Percentiles rank a stretch among this genome's conserved stretches.
Conservation (phyloP, 1,140 invertebrate genomes). For the Liolophura sinensis region DNA sequence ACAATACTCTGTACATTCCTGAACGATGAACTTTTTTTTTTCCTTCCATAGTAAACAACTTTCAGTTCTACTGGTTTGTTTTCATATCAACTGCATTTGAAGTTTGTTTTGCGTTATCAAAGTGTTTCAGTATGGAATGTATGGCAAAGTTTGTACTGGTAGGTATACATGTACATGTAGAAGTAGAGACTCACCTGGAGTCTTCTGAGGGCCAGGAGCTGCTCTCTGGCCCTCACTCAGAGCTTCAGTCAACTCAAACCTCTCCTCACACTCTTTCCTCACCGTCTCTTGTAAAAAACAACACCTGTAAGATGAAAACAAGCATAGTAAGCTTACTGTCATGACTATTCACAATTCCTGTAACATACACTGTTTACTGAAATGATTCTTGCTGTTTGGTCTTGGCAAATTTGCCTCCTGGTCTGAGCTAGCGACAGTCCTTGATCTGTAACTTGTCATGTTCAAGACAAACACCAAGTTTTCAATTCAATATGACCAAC, state of each 20-base stretch:
- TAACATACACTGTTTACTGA: no score
- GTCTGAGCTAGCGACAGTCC: no score
- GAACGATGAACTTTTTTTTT: neutral
- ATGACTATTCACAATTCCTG: no score
- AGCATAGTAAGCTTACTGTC: no score
- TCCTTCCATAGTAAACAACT: neutral
- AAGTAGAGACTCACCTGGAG: slow-evolving; percentile 40
- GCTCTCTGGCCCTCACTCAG: slow-evolving; percentile 46
- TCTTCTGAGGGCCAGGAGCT: slow-evolving; percentile 48
- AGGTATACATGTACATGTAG: neutral
- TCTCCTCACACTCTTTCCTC: slow-evolving; percentile 53
- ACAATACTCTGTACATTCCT: slow-evolving; percentile 5
- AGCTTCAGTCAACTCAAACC: slow-evolving; percentile 54
- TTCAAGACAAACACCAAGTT: no score
- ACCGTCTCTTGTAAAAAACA: slow-evolving; percentile 49
- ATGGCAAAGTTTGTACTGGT: neutral
- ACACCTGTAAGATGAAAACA: no score
- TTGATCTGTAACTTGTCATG: no score
- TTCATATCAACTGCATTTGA: neutral
- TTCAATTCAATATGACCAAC: no score
- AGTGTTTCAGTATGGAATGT: slow-evolving; percentile 1
- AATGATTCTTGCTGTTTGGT: no score
- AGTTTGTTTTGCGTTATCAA: neutral
- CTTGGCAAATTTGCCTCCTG: no score
- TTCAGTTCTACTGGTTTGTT: neutral